Conservation (phyloP, 92 coral and sea anemone genomes). For the Epizoanthus stellaris region DNA sequence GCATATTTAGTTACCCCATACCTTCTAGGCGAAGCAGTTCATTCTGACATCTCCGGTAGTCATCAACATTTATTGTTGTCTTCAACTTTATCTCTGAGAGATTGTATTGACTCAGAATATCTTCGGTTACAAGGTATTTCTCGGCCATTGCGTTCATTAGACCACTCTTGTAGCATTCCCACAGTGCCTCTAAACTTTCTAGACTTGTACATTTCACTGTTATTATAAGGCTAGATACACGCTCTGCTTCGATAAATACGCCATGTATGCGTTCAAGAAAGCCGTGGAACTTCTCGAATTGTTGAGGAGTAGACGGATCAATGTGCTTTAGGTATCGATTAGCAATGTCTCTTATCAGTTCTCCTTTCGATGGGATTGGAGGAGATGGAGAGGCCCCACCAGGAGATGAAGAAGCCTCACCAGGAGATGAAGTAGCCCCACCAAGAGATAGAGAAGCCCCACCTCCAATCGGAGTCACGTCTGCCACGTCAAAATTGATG, state of each 20-base stretch:
- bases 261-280: not conserved
- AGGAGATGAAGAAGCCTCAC: no score
- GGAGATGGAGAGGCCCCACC: not conserved
- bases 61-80: not conserved
- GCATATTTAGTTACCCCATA: not conserved
- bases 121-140: conserved; percentile 1
- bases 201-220: not conserved
- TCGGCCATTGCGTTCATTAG: not conserved
- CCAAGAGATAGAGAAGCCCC: no score
- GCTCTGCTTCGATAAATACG: not conserved
- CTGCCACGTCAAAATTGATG: not conserved
- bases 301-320: not conserved
- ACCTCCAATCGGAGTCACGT: not conserved
- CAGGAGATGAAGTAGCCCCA: no score
- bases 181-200: not conserved
- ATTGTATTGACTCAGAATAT: conserved; percentile 1
- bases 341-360: conserved; percentile 21
- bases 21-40: conserved; percentile 13
- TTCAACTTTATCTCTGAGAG: not conserved
- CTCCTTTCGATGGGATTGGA: conserved; percentile 5
- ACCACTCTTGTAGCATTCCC: conserved; percentile 6
- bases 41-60: not conserved
- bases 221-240: conserved; percentile 6
- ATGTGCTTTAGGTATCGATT: not conserved
- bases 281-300: not conserved